Evolutionary conservation across 2,113 vertebrate species (phyloP), one percentile per base, ranked within the genome.

Genomic region (Catharus fuscescens): DNA sequence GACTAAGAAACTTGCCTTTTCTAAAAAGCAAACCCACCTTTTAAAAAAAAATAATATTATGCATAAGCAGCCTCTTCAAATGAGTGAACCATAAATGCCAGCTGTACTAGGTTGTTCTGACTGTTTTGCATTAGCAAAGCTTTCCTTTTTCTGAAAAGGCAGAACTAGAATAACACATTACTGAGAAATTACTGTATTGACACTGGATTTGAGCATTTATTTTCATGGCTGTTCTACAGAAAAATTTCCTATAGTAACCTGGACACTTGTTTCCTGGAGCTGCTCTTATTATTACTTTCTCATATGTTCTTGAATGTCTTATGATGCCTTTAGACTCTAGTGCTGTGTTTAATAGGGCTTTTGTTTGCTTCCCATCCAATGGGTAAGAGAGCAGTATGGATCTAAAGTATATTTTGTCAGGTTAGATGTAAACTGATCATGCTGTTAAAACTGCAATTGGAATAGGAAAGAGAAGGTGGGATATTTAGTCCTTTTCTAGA

Each of bases 1-100:
- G 44, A 74, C 28, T 24, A 60, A 54, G 20, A 12, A 79, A 50
- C 15, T 29, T 85, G 3, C 3, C 48, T 74, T 61, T 82, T 76
- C 47, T 8, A 11, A 59, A 60, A 40, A 28, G 2, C 13, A 42
- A 26, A 34, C 3, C 0, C 0, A 53, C 2, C 1, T 6, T 24
- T 44, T 48, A 12, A 4, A 3, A n/a, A 9, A 32, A 34, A 25
- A 24, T 38, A 47, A 8, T 74, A 45, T 31, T 88, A 31, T 74
- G 9, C 19, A 8, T 45, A 70, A 79, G 18, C 26, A 79, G 16
- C 42, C 6, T 71, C 25, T 90, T 70, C 14, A 45, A 47, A 70
- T 18, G 21, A 54, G 28, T 29, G 20, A 38, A 8, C 36, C 61
- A 5, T 74, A 86, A 62, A 45, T 82, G 50, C 25, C 5, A 29